These are phyloP conservation scores for Hirudinaria manillensis DNA, from an alignment of 2,888 invertebrate genomes.

Conservation along the genomic window DNA sequence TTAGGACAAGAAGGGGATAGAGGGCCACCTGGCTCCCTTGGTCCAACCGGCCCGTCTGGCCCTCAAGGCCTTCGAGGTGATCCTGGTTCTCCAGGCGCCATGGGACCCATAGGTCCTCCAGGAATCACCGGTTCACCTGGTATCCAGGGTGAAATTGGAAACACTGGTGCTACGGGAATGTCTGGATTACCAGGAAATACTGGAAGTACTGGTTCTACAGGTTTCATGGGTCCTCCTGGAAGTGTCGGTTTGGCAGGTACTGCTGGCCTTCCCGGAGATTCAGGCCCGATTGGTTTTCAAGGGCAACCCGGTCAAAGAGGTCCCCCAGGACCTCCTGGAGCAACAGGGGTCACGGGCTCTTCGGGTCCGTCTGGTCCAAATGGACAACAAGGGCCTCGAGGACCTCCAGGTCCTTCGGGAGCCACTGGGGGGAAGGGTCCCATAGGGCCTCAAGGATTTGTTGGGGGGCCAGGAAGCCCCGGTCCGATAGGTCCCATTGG, in stretches of 20 bases:
- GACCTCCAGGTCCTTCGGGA: conserved; percentile 35
- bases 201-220: conserved; percentile 29
- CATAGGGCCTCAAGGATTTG: conserved; percentile 32
- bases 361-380: conserved; percentile 29
- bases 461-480: conserved; percentile 34
- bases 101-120: conserved; percentile 28
- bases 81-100: conserved; percentile 31
- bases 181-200: conserved; percentile 28
- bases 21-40: conserved; percentile 34
- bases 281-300: conserved; percentile 32
- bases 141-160: conserved; percentile 26
- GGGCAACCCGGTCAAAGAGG: conserved; percentile 33
- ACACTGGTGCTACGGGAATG: conserved; percentile 26
- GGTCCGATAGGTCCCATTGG: conserved; percentile 28
- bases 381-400: conserved; percentile 30
- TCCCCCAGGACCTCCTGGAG: conserved; percentile 33
- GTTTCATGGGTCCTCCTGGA: conserved; percentile 30
- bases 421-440: conserved; percentile 33
- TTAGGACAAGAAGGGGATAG: conserved; percentile 30
- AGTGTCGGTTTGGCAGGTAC: conserved; percentile 31
- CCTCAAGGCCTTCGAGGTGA: conserved; percentile 34
- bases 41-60: conserved; percentile 35
- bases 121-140: conserved; percentile 30
- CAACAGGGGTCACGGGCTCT: conserved; percentile 31
- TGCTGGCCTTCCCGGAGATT: conserved; percentile 38